Evolutionary conservation across 2,797 vertebrate species (phyloP).

Genomic region (Benthosema pterotum): DNA sequence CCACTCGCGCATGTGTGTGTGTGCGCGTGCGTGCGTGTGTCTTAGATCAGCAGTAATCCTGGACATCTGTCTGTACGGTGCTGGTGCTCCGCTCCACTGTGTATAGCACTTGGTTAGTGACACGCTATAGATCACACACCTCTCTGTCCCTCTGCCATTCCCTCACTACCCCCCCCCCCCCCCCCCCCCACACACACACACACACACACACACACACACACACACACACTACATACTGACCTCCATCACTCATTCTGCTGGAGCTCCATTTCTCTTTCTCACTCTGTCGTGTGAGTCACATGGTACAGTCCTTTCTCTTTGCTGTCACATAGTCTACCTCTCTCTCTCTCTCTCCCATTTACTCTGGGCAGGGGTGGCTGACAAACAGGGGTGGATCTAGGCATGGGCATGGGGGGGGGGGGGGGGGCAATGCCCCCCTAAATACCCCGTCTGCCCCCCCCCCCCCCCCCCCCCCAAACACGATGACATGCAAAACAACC

Average conservation of each 20-base stretch:
- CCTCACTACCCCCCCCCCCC: conserved; percentile 23
- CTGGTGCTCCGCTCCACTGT: conserved; percentile 34
- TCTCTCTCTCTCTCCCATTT: conserved; percentile 30
- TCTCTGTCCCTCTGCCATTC: conserved; percentile 49
- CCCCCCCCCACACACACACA: conserved; percentile 1
- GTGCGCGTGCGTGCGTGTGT: too few species aligned
- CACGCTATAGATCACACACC: conserved; percentile 59
- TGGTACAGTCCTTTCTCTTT: conserved; percentile 1
- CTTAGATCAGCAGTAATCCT: conserved; percentile 30
- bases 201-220: too few species aligned
- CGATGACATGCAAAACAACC: too few species aligned
- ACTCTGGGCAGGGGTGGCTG: too few species aligned
- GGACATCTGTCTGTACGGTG: conserved; percentile 62
- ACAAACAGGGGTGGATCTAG: too few species aligned
- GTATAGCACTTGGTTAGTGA: conserved; percentile 49
- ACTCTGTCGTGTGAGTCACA: neutral
- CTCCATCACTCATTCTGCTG: neutral
- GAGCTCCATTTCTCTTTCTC: conserved; percentile 18
- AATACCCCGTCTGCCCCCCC: too few species aligned
- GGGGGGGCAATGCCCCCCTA: too few species aligned
- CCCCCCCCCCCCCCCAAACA: too few species aligned
- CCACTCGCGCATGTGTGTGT: too few species aligned
- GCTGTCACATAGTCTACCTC: conserved; percentile 33
- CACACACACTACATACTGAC: too few species aligned
- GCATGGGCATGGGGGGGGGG: too few species aligned